Evolutionary conservation across 1,140 invertebrate genomes (phyloP).

Genomic region (Solenopsis fugax): DNA sequence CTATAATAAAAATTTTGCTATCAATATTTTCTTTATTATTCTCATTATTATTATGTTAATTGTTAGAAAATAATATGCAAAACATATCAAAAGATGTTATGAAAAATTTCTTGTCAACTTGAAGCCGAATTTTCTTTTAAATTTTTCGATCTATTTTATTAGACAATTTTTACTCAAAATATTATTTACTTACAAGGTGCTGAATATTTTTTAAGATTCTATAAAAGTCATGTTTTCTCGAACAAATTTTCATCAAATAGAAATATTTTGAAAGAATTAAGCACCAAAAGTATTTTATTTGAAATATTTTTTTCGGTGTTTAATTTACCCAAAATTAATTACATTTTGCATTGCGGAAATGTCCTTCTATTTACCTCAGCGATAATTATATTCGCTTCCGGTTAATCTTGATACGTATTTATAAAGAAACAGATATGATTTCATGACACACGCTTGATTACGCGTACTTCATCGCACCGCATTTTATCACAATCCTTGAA

Average conservation of each 20-base stretch:
- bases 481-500: slow-evolving; percentile 55
- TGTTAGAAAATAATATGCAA: background rate
- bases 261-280: background rate
- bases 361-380: background rate
- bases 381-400: slow-evolving; percentile 43
- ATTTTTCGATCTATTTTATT: no score
- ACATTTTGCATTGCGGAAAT: slow-evolving; percentile 7
- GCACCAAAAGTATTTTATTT: no score
- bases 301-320: background rate
- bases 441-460: slow-evolving; percentile 14
- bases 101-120: background rate
- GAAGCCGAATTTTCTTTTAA: background rate
- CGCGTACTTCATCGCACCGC: background rate
- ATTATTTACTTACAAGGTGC: no score
- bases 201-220: no score
- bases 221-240: no score
- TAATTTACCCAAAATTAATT: slow-evolving; percentile 14
- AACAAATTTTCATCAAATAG: background rate
- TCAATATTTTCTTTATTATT: background rate
- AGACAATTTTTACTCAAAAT: no score
- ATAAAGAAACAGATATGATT: slow-evolving; percentile 45
- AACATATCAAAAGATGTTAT: background rate
- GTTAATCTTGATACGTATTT: slow-evolving; percentile 25
- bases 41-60: background rate
- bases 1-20: background rate